Evolutionary conservation across 1,140 invertebrate species (phyloP).

Genomic region (Bombus ignitus): DNA sequence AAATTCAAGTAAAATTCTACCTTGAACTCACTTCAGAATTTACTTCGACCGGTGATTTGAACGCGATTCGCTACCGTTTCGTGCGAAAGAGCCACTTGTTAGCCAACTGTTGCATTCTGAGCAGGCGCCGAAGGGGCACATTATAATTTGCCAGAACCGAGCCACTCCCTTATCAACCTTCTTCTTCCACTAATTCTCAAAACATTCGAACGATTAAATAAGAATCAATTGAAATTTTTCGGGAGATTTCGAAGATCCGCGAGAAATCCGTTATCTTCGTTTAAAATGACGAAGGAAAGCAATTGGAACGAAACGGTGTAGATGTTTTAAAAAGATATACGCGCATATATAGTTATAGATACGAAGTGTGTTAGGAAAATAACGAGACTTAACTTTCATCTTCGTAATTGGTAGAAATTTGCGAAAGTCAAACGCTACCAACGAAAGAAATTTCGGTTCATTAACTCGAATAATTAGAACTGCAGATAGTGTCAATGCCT

Average conservation of each 20-base stretch:
- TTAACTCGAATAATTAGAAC: too few species aligned
- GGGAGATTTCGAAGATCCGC: neutral
- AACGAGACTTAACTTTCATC: neutral
- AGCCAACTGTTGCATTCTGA: slow-evolving; percentile 76
- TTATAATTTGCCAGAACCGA: slow-evolving; percentile 61
- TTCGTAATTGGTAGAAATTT: neutral
- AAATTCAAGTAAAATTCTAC: slow-evolving; percentile 11
- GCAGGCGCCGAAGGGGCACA: slow-evolving; percentile 61
- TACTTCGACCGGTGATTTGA: slow-evolving; percentile 56
- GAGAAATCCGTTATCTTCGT: neutral
- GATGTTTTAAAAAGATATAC: neutral
- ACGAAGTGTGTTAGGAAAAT: neutral
- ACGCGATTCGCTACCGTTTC: slow-evolving; percentile 58
- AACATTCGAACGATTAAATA: neutral
- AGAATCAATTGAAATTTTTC: neutral
- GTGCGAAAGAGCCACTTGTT: slow-evolving; percentile 77
- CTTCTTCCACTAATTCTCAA: neutral
- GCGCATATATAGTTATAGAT: too few species aligned
- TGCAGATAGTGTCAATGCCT: too few species aligned
- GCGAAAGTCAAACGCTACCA: neutral
- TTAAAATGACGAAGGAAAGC: neutral
- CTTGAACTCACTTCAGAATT: slow-evolving; percentile 15
- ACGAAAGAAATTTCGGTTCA: too few species aligned
- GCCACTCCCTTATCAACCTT: slow-evolving; percentile 14
- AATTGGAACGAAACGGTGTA: neutral